These are phyloP conservation scores for Corythornis cristatus DNA, from an alignment of 2,113 vertebrate genomes.

Conservation along the genomic window DNA sequence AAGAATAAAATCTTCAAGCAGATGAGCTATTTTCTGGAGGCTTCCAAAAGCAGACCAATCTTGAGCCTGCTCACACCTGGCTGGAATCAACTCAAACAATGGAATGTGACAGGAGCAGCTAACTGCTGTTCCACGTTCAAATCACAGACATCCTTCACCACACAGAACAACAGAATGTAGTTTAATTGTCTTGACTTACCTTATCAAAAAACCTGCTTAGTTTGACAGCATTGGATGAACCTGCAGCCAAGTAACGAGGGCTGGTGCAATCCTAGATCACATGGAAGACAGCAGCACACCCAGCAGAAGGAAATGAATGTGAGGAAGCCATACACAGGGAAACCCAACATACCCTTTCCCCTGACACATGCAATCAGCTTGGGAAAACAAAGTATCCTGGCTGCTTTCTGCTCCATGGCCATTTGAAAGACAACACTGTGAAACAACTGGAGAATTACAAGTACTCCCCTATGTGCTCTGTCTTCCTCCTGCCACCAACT, in stretches of 20 bases:
- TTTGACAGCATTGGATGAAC: constrained; percentile 96
- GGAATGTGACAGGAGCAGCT: background rate
- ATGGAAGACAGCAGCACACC: background rate
- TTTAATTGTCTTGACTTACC: constrained; percentile 75
- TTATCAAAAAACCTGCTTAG: constrained; percentile 98
- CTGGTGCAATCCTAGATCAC: constrained; percentile 91
- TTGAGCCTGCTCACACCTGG: background rate
- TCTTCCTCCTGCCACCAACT: background rate
- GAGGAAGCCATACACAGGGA: background rate
- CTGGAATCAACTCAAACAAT: background rate
- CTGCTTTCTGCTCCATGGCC: background rate
- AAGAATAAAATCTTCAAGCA: background rate
- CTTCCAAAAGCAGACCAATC: background rate
- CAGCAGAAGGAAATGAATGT: background rate
- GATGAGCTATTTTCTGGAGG: background rate
- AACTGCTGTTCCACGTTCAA: background rate
- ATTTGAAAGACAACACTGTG: background rate
- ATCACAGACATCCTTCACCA: background rate
- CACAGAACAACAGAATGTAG: background rate
- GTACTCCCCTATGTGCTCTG: fast-evolving
- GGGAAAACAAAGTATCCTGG: background rate
- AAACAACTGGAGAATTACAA: background rate
- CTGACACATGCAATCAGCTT: background rate
- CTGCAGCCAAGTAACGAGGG: constrained; percentile 91
- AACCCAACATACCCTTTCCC: background rate